phyloP scores from a whole-genome alignment of 2,888 invertebrate species.

The Apoda limacodes region DNA sequence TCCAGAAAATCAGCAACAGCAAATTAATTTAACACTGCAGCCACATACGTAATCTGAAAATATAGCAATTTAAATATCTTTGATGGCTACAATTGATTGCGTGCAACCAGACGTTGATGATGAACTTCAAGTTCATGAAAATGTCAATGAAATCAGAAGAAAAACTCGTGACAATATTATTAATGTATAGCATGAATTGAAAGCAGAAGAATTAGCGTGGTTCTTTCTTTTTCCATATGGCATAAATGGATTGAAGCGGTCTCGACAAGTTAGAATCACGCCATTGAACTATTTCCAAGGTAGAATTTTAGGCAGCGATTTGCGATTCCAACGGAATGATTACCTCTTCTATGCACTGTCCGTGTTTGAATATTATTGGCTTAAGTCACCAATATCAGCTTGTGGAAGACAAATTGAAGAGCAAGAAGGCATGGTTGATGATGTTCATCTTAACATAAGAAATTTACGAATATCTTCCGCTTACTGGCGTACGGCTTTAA shows the following conservation, averaged over 20 bases:
- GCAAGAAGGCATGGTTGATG: too few species aligned
- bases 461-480: too few species aligned
- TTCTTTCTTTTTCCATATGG: constrained; percentile 22
- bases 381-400: too few species aligned
- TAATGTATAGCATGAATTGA: constrained; percentile 17
- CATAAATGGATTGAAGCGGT: constrained; percentile 18
- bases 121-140: constrained; percentile 3
- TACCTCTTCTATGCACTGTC: constrained; percentile 8
- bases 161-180: constrained; percentile 22
- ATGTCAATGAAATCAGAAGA: constrained; percentile 6
- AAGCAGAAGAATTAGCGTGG: constrained; percentile 24
- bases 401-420: too few species aligned
- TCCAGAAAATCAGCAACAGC: too few species aligned
- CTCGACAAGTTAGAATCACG: too few species aligned
- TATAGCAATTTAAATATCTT: background rate
- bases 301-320: constrained; percentile 3
- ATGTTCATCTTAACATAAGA: too few species aligned
- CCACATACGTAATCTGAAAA: too few species aligned
- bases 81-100: constrained; percentile 9
- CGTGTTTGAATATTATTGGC: too few species aligned
- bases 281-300: too few species aligned
- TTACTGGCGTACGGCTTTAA: too few species aligned
- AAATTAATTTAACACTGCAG: too few species aligned
- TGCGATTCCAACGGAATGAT: constrained; percentile 5
- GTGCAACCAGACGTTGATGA: constrained; percentile 4